Percentiles rank a stretch among this genome's conserved stretches.
These are phyloP conservation scores for Condylostylus longicornis DNA, from an alignment of 1,140 invertebrate genomes.

Conservation along the genomic window DNA sequence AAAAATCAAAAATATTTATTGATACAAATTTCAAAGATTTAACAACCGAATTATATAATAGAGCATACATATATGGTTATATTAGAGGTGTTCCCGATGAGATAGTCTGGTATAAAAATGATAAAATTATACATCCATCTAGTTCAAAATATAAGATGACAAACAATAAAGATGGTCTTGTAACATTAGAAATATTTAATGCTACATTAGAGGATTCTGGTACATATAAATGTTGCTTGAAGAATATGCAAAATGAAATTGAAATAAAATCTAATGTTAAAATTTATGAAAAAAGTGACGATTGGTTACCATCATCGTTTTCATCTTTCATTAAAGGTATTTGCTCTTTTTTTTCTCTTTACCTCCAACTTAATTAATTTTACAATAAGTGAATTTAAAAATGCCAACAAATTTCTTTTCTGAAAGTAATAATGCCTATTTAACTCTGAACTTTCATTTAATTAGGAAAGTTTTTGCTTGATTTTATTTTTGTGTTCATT, in stretches of 20 bases:
- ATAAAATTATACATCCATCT: conserved; percentile 22
- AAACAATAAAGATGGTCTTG: conserved; percentile 27
- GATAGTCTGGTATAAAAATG: conserved; percentile 24
- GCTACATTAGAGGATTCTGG: conserved; percentile 23
- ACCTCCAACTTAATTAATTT: too few relatives aligned
- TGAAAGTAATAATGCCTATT: too few relatives aligned
- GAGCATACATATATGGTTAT: conserved; percentile 26
- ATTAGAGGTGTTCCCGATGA: conserved; percentile 25
- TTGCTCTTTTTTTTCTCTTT: too few relatives aligned
- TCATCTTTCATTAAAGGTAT: not conserved
- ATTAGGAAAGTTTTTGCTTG: too few relatives aligned
- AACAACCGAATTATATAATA: conserved; percentile 24
- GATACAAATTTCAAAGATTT: conserved; percentile 25
- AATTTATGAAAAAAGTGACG: conserved; percentile 33
- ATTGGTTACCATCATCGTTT: conserved; percentile 11
- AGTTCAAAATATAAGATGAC: too few relatives aligned
- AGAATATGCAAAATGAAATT: conserved; percentile 43
- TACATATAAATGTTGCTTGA: conserved; percentile 39
- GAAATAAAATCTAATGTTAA: conserved; percentile 43
- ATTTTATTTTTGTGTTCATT: too few relatives aligned
- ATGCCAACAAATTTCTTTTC: too few relatives aligned
- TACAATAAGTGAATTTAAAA: too few relatives aligned
- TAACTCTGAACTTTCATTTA: too few relatives aligned
- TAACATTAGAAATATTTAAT: conserved; percentile 28
- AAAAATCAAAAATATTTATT: conserved; percentile 18